These are phyloP conservation scores for Gymnopithys bicolor DNA, from an alignment of 2,797 vertebrate genomes.

Conservation along the genomic window DNA sequence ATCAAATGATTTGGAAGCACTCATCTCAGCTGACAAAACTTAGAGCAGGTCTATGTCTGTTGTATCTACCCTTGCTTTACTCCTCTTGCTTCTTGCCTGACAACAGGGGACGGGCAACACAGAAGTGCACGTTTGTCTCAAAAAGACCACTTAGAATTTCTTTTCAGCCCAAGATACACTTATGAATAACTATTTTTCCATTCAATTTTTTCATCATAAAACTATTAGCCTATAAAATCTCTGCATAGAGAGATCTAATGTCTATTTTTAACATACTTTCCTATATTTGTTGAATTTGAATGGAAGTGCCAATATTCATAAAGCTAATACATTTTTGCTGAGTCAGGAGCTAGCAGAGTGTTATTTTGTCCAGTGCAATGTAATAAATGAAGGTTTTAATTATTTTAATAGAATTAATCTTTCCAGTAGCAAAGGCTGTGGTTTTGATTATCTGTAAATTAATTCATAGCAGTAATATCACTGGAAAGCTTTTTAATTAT, in stretches of 20 bases:
- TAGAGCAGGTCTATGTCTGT: neutral
- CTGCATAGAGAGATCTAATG: neutral
- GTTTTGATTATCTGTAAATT: neutral
- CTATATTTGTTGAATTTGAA: neutral
- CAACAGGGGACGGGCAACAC: neutral
- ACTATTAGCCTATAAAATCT: neutral
- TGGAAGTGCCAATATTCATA: neutral
- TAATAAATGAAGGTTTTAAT: neutral
- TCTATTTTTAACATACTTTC: neutral
- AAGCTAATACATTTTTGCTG: neutral
- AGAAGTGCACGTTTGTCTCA: accelerated
- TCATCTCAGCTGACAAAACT: neutral
- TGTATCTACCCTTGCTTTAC: neutral
- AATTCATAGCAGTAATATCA: neutral
- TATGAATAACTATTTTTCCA: neutral
- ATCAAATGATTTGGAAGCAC: neutral
- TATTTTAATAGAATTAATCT: conserved; percentile 1
- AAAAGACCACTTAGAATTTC: neutral
- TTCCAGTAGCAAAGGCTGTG: neutral
- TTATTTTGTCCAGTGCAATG: neutral
- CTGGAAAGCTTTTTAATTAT: neutral
- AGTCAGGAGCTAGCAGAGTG: neutral
- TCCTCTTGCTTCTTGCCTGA: neutral
- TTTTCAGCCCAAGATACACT: neutral
- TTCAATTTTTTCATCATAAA: neutral